Base-by-base conservation (phyloP, 2,113 vertebrate species). In the Suncus etruscus region DNA sequence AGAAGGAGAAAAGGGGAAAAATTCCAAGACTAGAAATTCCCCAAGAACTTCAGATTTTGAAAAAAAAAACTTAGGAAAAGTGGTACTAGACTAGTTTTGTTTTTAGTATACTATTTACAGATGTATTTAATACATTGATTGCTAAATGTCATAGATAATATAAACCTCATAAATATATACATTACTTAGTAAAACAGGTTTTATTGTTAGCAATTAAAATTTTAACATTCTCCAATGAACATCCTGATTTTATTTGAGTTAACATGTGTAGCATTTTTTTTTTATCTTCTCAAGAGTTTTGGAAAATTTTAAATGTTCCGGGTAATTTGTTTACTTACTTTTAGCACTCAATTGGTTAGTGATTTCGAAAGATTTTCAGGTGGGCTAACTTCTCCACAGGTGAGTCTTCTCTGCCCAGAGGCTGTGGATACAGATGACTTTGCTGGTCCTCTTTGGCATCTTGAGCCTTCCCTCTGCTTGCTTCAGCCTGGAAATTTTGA, bases 121-220 rank as follows among this genome's bases (percentile, higher is more conserved):
- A 39, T 63, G 18, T 11, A 50, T 70, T 89, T 81, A 31, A 32
- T 69, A 25, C 83, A 70, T 65, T 32, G 72, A 27, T 65, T 79
- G 11, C 31, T 54, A 27, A 58, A 58, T 58, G 68, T 79, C 45
- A 25, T 15, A 68, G 72, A 24, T 79, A 39, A 73, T 54, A 86
- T 87, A 50, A 20, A 58, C 27, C 11, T 81, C 50, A 63, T 14
- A 32, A 39, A 45, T 84, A 27, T n/a, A 51, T 15, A n/a, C 11
- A 27, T 7, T 87, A 87, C 73, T 78, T 18, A 86, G 85, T 58
- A 82, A 91, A 86, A 2, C 31, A 61, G 27, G 39, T 83, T 89
- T 79, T 39, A 70, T 72, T 32, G 22, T 68, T 24, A 72, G 16
- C 14, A 81, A 80, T 16, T 27, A 29, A 70, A 27, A 70, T 58